phyloP scores from a whole-genome alignment of 2,113 vertebrate species.

The Passerina amoena region DNA sequence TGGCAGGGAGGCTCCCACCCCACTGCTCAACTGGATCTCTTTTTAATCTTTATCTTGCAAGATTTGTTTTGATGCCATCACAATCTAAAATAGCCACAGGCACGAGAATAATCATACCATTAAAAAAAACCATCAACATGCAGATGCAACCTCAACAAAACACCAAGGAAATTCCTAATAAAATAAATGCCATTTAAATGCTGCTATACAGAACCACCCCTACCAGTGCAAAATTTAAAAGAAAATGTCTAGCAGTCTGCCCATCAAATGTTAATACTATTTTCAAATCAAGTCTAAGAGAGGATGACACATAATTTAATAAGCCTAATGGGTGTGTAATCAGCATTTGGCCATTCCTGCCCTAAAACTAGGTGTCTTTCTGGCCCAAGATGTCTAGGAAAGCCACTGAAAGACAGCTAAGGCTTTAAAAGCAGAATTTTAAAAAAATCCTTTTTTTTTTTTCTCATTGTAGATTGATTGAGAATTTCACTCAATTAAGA shows the following conservation, averaged over 20 bases:
- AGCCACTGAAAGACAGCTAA: neutral
- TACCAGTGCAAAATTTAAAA: neutral
- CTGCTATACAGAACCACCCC: neutral
- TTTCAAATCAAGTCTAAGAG: constrained; percentile 22
- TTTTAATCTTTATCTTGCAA: neutral
- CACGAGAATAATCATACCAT: neutral
- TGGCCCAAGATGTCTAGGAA: neutral
- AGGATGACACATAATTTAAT: neutral
- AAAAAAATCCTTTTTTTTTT: neutral
- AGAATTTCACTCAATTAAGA: neutral
- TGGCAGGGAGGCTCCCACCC: neutral
- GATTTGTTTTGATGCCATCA: neutral
- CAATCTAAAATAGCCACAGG: neutral
- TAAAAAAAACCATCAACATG: neutral
- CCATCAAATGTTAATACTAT: neutral
- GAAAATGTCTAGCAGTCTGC: neutral
- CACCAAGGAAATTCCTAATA: neutral
- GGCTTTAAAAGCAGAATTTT: neutral
- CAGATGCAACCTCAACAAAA: constrained; percentile 9
- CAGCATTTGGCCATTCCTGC: neutral
- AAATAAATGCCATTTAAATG: neutral
- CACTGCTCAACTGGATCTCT: neutral
- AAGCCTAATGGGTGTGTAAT: neutral
- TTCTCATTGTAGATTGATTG: neutral
- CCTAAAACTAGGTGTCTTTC: neutral